A percentile compares a stretch with the other conserved stretches of the same genome.
Conservation (phyloP, 2,113 vertebrate species). For the Limanda limanda region DNA sequence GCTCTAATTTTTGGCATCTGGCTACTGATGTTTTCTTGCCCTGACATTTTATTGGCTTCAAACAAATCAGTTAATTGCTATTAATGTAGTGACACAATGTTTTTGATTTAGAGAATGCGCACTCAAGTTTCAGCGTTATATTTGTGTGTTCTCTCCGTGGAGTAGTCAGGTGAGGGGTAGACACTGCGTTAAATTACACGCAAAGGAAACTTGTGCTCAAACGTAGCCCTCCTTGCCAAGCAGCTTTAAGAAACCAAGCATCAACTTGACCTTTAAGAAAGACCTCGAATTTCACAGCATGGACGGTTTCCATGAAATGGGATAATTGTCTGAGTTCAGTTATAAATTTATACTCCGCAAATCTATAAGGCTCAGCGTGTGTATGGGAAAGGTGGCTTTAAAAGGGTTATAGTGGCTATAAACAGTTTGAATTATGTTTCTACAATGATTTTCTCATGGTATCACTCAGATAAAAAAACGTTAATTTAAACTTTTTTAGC, state of each 20-base stretch:
- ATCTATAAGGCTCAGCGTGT: neutral
- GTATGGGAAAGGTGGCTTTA: neutral
- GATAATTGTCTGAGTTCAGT: constrained; percentile 23
- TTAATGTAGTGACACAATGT: neutral
- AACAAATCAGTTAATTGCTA: constrained; percentile 16
- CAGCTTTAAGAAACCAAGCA: constrained; percentile 13
- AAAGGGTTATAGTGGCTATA: neutral
- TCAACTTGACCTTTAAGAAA: constrained; percentile 39
- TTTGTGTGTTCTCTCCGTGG: constrained; percentile 23
- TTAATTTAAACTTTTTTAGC: neutral
- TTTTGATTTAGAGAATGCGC: constrained; percentile 9
- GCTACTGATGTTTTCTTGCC: constrained; percentile 16
- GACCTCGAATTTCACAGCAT: constrained; percentile 27
- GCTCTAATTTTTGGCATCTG: constrained; percentile 31
- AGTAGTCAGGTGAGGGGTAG: constrained; percentile 14
- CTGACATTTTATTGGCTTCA: constrained; percentile 3
- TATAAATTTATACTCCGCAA: constrained; percentile 17
- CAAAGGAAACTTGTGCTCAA: constrained; percentile 37
- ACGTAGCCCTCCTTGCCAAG: constrained; percentile 10
- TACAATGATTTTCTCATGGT: too few species aligned
- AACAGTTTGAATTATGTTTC: neutral
- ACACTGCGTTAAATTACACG: constrained; percentile 23
- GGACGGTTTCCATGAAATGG: constrained; percentile 34
- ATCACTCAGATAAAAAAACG: neutral
- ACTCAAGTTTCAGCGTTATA: neutral